A percentile compares a stretch with the other conserved stretches of the same genome.
Evolutionary conservation across 2,113 vertebrate species (phyloP).

Genomic region (Neopipo cinnamomea): DNA sequence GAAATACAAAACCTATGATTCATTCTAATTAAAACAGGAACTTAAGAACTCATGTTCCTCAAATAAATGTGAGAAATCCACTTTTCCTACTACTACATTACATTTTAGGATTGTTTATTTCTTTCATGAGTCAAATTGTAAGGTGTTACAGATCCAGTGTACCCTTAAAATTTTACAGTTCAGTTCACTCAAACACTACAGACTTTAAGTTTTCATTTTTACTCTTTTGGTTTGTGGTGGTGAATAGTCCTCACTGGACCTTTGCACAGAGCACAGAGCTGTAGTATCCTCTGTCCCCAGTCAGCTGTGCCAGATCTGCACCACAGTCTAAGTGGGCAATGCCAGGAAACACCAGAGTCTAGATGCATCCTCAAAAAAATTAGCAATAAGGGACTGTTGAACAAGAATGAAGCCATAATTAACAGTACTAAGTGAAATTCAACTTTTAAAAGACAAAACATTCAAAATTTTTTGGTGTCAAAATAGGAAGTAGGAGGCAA

Average conservation of each 20-base stretch:
- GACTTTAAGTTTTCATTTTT: not conserved
- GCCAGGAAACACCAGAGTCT: not conserved
- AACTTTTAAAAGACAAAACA: not conserved
- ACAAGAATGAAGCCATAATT: not conserved
- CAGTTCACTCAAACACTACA: not conserved
- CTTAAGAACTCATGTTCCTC: not conserved
- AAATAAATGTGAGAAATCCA: not conserved
- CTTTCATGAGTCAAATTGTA: not conserved
- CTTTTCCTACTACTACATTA: not conserved
- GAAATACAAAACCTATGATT: not conserved
- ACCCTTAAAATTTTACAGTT: not conserved
- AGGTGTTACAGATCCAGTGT: not conserved
- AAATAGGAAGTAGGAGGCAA: not conserved
- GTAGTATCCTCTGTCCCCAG: not conserved
- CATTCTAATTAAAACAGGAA: slow-evolving; percentile 6
- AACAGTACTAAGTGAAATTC: not conserved
- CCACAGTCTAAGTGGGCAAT: not conserved
- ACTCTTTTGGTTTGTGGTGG: not conserved
- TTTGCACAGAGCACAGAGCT: not conserved
- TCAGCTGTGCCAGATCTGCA: not conserved
- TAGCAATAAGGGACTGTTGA: not conserved
- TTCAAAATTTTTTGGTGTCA: not conserved
- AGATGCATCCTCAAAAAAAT: not conserved
- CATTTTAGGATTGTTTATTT: not conserved
- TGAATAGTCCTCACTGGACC: not conserved